Conservation (phyloP, 2,113 vertebrate species). For the Dromaius novaehollandiae region DNA sequence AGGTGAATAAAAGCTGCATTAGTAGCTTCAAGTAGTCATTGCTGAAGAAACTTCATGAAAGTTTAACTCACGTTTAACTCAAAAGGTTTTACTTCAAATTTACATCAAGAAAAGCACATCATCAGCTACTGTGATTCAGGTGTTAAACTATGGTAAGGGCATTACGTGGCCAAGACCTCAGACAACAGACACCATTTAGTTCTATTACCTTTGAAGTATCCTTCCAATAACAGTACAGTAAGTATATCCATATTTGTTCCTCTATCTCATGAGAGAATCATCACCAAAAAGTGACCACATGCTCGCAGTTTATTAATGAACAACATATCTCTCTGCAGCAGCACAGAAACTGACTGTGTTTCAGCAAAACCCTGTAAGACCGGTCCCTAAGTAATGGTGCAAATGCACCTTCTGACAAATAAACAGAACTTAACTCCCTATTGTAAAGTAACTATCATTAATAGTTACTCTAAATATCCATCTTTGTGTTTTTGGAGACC, state of each 20-base stretch:
- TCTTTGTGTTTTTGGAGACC: too few relatives aligned
- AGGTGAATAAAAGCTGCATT: background rate
- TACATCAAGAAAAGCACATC: fast-evolving
- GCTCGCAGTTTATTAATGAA: background rate
- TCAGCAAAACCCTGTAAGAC: background rate
- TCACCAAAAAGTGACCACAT: background rate
- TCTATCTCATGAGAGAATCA: background rate
- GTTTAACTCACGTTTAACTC: too few relatives aligned
- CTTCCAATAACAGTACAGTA: too few relatives aligned
- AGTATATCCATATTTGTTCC: background rate
- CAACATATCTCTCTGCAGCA: background rate
- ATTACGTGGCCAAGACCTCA: fast-evolving
- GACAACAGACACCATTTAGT: fast-evolving
- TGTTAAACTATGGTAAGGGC: background rate
- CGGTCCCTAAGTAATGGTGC: background rate
- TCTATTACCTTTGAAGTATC: background rate
- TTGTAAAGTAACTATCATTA: background rate
- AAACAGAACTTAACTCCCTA: background rate
- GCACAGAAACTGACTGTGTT: background rate
- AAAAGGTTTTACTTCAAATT: fast-evolving
- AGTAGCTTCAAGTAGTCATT: background rate
- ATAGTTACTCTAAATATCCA: too few relatives aligned
- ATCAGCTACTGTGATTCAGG: fast-evolving
- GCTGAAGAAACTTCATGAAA: background rate
- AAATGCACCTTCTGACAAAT: too few relatives aligned